These are phyloP conservation scores for Metalampra italica DNA, from an alignment of 2,888 invertebrate genomes.

Conservation along the genomic window DNA sequence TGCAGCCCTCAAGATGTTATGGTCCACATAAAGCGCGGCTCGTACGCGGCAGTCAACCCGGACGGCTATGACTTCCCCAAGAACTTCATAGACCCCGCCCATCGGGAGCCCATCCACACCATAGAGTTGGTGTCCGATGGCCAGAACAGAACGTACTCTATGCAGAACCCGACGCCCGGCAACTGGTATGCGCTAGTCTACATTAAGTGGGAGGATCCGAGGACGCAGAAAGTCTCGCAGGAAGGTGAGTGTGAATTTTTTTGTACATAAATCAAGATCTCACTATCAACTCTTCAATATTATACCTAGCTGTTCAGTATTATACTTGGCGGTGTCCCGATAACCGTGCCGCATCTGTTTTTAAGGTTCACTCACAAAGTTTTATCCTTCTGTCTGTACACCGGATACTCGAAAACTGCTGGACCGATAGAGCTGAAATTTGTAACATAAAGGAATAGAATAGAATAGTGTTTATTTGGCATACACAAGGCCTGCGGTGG, in stretches of 20 bases:
- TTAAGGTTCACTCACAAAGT: too few relatives aligned
- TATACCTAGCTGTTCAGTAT: too few relatives aligned
- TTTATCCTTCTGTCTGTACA: too few relatives aligned
- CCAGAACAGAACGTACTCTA: conserved; percentile 75
- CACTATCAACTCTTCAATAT: too few relatives aligned
- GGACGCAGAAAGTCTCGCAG: conserved; percentile 83
- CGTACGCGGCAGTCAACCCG: conserved; percentile 90
- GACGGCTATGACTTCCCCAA: conserved; percentile 88
- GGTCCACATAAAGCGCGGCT: conserved; percentile 86
- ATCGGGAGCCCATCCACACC: conserved; percentile 70
- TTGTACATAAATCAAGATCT: background rate
- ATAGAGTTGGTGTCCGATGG: conserved; percentile 81
- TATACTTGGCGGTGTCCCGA: too few relatives aligned
- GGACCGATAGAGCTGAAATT: too few relatives aligned
- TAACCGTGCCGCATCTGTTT: too few relatives aligned
- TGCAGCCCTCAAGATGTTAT: conserved; percentile 81
- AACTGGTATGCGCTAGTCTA: conserved; percentile 90
- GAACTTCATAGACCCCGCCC: conserved; percentile 73
- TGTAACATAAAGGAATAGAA: too few relatives aligned
- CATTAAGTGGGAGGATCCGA: conserved; percentile 87
- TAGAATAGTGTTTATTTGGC: too few relatives aligned
- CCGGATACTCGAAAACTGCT: too few relatives aligned
- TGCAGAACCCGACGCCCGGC: conserved; percentile 84
- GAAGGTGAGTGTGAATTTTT: conserved; percentile 79
- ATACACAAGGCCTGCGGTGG: too few relatives aligned